Base-by-base conservation (phyloP, 1,140 invertebrate genomes). In the Patella vulgata region DNA sequence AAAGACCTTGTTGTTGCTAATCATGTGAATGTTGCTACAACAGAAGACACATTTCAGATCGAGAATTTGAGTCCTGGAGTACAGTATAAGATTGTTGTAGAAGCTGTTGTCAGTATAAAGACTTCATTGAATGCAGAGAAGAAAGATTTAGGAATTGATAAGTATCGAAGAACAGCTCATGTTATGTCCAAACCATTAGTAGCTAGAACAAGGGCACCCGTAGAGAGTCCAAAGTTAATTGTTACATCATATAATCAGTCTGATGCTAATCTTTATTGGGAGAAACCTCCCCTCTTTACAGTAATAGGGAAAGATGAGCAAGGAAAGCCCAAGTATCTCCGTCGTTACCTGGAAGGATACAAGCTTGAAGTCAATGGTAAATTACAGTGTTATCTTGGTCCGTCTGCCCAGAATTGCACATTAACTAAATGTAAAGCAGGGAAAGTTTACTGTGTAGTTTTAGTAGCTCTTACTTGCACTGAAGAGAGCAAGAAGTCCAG, bases 61-160 rank as follows among this genome's bases (percentile, higher is more conserved):
- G 64, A 76, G 21, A 75, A 75, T 52, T 70, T 83, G 6, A 44
- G 63, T 17, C 74, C 79, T 21, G 81, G 82, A 51, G 71, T 68
- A 28, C 74, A 80, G 68, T 85, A 84, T 57, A 53, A 60, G 55
- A 67, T 85, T 27, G 74, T 78, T 25, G 77, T 85, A 5, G 84
- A 84, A 59, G 80, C 83, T 23, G 79, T 84, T 11, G 83, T 85
- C 14, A 84, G 82, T 66, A 67, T 84, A 9, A 84, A 82, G 66
- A 83, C 83, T n/a, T 76, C 77, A 3, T 56, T 85, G n/a, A 74
- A 83, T 12, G 56, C 70, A 12, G 70, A 75, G 62, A 70, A 71
- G 25, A 70, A 63, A 28, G 75, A 72, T 9, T 64, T 62, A 9
- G 70, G 64, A 6, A 69, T 74, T 48, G 74, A 81, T 47, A 75